Conservation (phyloP, 2,113 vertebrate species). For the Gobius niger region DNA sequence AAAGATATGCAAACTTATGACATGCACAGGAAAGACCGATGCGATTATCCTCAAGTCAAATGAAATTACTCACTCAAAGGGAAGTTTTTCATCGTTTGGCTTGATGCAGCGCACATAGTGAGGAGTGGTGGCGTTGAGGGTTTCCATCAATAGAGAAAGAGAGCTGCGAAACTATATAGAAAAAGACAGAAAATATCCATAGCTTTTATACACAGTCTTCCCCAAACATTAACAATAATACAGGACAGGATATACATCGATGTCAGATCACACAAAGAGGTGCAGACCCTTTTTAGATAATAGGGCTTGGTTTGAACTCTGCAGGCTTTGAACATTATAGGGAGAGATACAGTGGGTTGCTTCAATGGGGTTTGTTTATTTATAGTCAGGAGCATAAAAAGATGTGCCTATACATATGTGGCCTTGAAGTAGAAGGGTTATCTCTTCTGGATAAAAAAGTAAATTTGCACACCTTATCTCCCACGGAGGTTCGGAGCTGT, state of each 20-base stretch:
- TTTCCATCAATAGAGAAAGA: conserved; percentile 91
- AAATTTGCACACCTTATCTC: conserved; percentile 84
- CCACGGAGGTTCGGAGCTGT: conserved; percentile 88
- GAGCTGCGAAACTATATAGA: conserved; percentile 87
- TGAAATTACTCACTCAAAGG: conserved; percentile 87
- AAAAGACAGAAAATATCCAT: neutral
- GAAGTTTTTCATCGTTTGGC: conserved; percentile 91
- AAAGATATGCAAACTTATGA: conserved; percentile 9
- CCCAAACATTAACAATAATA: neutral
- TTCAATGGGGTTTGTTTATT: neutral
- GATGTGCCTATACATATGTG: too few relatives aligned
- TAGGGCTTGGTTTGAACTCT: too few relatives aligned
- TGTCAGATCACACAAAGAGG: too few relatives aligned
- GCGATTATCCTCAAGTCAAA: neutral
- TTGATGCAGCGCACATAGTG: conserved; percentile 98
- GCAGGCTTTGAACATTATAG: too few relatives aligned
- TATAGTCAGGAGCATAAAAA: too few relatives aligned
- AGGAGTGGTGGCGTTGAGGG: conserved; percentile 92
- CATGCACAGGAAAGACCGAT: neutral
- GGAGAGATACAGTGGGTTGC: neutral
- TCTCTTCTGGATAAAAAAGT: conserved; percentile 17
- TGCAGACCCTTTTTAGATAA: too few relatives aligned
- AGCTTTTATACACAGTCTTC: too few relatives aligned
- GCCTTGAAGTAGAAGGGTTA: neutral
- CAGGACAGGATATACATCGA: neutral